Evolutionary conservation across 2,797 vertebrate species (phyloP).

Genomic region (Xiphophorus birchmanni): DNA sequence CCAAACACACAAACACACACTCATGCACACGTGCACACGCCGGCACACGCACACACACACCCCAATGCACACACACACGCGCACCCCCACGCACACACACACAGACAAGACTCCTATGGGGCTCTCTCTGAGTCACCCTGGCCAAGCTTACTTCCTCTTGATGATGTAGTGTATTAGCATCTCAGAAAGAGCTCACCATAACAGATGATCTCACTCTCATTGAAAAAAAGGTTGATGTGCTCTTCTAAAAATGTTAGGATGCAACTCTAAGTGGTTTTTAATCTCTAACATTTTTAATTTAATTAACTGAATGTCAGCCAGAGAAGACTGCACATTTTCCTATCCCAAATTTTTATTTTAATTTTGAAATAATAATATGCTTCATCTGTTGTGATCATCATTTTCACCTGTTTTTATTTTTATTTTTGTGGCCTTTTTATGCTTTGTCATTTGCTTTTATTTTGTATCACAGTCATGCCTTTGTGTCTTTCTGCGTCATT

Average conservation of each 20-base stretch:
- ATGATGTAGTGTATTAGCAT: conserved; percentile 65
- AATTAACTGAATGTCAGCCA: background rate
- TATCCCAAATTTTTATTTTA: background rate
- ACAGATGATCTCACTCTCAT: conserved; percentile 69
- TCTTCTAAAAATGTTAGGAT: conserved; percentile 9
- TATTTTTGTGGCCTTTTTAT: conserved; percentile 3
- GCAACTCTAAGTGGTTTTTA: background rate
- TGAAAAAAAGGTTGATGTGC: conserved; percentile 21
- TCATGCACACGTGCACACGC: background rate
- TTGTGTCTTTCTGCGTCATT: conserved; percentile 9
- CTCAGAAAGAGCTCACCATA: conserved; percentile 44
- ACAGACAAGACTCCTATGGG: conserved; percentile 32
- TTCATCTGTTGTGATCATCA: background rate
- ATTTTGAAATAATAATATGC: background rate
- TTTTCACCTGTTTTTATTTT: conserved; percentile 2
- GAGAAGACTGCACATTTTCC: background rate
- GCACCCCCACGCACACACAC: background rate
- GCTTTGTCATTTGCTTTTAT: conserved; percentile 24
- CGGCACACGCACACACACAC: background rate
- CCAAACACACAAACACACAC: conserved; percentile 17
- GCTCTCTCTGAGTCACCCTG: conserved; percentile 59
- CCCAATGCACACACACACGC: background rate
- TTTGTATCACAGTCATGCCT: conserved; percentile 24
- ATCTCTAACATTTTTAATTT: background rate
- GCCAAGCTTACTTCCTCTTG: conserved; percentile 67